phyloP scores from a whole-genome alignment of 1,140 invertebrate genomes.

The Euschistus heros region DNA sequence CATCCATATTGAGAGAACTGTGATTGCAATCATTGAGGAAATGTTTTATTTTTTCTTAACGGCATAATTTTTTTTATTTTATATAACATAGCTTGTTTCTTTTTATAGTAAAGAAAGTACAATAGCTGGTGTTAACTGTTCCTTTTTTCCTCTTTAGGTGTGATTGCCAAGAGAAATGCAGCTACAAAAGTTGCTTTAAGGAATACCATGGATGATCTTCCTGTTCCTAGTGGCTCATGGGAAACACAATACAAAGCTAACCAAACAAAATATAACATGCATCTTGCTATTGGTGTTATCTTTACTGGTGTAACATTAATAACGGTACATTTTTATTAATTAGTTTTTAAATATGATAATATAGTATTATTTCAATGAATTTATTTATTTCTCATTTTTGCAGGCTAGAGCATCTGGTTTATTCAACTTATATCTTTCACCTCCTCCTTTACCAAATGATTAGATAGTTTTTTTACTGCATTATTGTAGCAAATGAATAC shows the following conservation, averaged over 20 bases:
- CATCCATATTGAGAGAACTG: too few relatives aligned
- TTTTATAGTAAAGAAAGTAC: too few relatives aligned
- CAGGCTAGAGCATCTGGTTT: constrained; percentile 20
- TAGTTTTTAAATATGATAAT: background rate
- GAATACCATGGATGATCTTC: constrained; percentile 56
- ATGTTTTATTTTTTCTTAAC: too few relatives aligned
- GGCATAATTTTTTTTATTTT: too few relatives aligned
- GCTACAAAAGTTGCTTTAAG: constrained; percentile 6
- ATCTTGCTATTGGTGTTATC: constrained; percentile 48
- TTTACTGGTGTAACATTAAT: constrained; percentile 44
- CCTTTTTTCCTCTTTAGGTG: background rate
- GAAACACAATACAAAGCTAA: constrained; percentile 48
- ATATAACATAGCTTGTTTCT: too few relatives aligned
- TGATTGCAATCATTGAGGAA: too few relatives aligned
- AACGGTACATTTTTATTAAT: constrained; percentile 42
- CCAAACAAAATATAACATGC: constrained; percentile 54
- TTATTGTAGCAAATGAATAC: background rate
- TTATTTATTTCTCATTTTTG: constrained; percentile 1
- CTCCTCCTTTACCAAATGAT: constrained; percentile 15
- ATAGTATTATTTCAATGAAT: background rate
- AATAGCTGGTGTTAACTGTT: too few relatives aligned
- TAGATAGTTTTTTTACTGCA: background rate
- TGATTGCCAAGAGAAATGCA: background rate
- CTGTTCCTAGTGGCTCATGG: constrained; percentile 61
- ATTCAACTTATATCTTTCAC: constrained; percentile 10